Evolutionary conservation across 2,888 invertebrate genomes (phyloP).

Genomic region (Microplitis manilae): DNA sequence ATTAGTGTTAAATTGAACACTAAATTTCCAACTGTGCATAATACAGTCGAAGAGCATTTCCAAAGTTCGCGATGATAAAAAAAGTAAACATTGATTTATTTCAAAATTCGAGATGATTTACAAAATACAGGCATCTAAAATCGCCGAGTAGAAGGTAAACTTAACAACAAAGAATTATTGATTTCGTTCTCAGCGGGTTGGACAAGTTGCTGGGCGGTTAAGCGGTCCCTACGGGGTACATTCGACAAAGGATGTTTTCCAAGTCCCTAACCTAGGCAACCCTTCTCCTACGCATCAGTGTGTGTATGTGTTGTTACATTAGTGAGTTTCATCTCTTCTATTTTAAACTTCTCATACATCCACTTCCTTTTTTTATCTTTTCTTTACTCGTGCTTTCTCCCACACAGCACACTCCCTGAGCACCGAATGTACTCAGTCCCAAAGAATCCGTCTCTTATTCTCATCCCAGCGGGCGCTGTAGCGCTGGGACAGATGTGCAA

Average conservation of each 20-base stretch:
- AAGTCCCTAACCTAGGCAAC: conserved; percentile 71
- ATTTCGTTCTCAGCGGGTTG: conserved; percentile 68
- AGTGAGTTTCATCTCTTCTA: conserved; percentile 5
- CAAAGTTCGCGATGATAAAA: background rate
- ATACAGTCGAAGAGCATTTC: too few species aligned
- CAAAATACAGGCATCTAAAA: conserved; percentile 64
- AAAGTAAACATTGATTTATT: conserved; percentile 50
- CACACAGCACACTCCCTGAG: conserved; percentile 45
- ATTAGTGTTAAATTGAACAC: too few species aligned
- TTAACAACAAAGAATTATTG: conserved; percentile 71
- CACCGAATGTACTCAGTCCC: conserved; percentile 65
- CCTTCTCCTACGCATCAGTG: conserved; percentile 58
- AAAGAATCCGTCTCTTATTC: conserved; percentile 67
- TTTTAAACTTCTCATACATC: conserved; percentile 20
- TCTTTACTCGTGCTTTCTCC: conserved; percentile 48
- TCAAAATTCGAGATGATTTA: conserved; percentile 49
- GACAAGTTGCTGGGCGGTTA: conserved; percentile 68
- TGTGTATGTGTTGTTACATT: conserved; percentile 13
- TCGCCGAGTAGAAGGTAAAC: conserved; percentile 67
- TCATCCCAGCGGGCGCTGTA: conserved; percentile 63
- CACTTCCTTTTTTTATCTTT: conserved; percentile 16
- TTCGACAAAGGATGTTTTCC: conserved; percentile 71
- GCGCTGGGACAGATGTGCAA: conserved; percentile 66
- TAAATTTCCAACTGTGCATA: too few species aligned
- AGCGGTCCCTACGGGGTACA: conserved; percentile 69